Base-by-base conservation (phyloP, 1,140 invertebrate species). In the Ruditapes philippinarum region DNA sequence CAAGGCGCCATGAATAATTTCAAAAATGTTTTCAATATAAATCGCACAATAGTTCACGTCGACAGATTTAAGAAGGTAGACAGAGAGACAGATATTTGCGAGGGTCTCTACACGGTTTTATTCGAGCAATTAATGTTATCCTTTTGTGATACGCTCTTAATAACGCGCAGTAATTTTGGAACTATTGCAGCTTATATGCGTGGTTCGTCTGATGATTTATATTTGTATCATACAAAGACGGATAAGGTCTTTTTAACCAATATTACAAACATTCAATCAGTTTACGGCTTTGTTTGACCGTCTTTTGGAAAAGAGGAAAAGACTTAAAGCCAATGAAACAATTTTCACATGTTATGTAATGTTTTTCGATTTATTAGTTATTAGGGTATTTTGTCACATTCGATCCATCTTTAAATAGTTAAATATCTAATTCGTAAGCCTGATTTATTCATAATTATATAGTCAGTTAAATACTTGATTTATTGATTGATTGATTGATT, bases 31-130 rank as follows among this genome's bases (percentile, higher is more conserved):
- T n/a, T 81, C 5, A 62, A 62, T 40, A 14, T 65, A 28, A 81
- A 81, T 33, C 19, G 36, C 7, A 81, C 28, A n/a, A 81, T 81
- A 54, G 33, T 81, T 45, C 79, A 81, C 31, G 60, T 81, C 17
- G 79, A 65, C 65, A 22, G 36, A 1, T 12, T 40, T 3, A n/a
- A 25, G 7, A 65, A 65, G 2, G 25, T 0, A 22, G 11, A 31
- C 5, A 42, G 4, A 2, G 1, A 3, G 3, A 40, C 31, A 1
- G 57, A 38, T 1, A 22, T 33, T 1, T 81, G 79, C 65, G 79
- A 65, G 12, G 79, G 79, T 2, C 42, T 62, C 14, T 62, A 81
- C 36, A 62, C 79, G 0, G 79, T 45, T 3, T 38, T 81, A 14
- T 33, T 81, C 25, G 79, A 81, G 33, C 54, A 62, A 11, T 25